Evolutionary conservation across 2,888 invertebrate species (phyloP).

Genomic region (Melitaea athalia): DNA sequence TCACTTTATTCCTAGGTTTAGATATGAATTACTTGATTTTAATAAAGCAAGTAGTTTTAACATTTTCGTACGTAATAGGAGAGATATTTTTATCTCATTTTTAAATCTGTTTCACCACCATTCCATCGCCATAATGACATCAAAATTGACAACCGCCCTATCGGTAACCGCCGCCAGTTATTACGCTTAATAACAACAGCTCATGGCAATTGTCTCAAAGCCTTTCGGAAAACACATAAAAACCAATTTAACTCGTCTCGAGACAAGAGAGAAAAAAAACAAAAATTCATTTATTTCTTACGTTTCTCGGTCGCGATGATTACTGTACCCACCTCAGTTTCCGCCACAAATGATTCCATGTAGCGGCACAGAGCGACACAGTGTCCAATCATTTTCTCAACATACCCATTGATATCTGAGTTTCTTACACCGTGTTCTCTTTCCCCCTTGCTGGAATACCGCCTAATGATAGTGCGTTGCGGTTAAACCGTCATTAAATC

Average conservation of each 20-base stretch:
- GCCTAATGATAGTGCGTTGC: constrained; percentile 75
- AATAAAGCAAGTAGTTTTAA: neutral
- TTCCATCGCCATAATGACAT: constrained; percentile 4
- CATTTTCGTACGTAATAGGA: neutral
- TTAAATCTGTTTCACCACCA: constrained; percentile 24
- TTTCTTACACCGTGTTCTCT: constrained; percentile 41
- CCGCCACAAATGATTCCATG: constrained; percentile 51
- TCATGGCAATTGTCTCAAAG: constrained; percentile 52
- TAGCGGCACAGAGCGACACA: constrained; percentile 28
- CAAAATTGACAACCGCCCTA: constrained; percentile 49
- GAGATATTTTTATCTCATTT: constrained; percentile 26
- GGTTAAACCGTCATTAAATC: constrained; percentile 75
- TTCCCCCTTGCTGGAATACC: constrained; percentile 64
- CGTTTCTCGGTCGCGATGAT: constrained; percentile 66
- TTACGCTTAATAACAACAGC: constrained; percentile 55
- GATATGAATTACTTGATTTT: no score
- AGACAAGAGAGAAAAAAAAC: constrained; percentile 50
- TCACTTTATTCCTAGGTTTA: no score
- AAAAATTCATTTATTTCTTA: constrained; percentile 75
- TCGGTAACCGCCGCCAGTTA: constrained; percentile 49
- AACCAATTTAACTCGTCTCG: constrained; percentile 60
- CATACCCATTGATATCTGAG: constrained; percentile 41
- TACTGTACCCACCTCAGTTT: constrained; percentile 59
- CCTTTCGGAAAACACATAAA: constrained; percentile 68
- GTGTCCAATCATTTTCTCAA: constrained; percentile 29